Base-by-base conservation (phyloP, 2,888 invertebrate species). In the Tanypteryx hageni region DNA sequence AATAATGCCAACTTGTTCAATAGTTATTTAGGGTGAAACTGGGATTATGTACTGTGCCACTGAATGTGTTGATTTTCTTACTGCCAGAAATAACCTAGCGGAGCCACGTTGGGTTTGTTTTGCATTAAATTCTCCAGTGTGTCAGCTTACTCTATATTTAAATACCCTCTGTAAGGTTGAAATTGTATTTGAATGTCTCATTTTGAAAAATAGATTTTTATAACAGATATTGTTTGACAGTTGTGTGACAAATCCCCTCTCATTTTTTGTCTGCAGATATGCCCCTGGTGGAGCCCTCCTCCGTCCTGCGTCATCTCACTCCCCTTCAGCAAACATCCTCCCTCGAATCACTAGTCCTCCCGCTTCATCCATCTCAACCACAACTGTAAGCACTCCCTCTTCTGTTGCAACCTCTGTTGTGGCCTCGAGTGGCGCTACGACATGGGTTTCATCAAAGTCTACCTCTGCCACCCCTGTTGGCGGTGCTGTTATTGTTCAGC, bases 391-490 rank as follows among this genome's bases (percentile, higher is more conserved):
- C 44, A 44, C 89, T n/a, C 68, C 89, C 18, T 61, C 89, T 64
- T 64, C 89, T 64, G 44, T 61, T n/a, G 31, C 61, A 16, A 89
- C 89, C n/a, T 44, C 89, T 2, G 89, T 89, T n/a, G 89, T 89
- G 31, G 92, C 92, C 10, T 92, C 92, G 3, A 92, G 92, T 58
- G 92, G 92, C 22, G 92, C 92, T 76, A 59, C 92, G 16, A 92
- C 92, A 44, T 92, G 86, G 31, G 92, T 92, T 11, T 84, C 93
- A 11, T 92, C 93, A 56, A 93, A 93, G 92, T 84, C 92, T 16
- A 58, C 92, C 27, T 61, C 92, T 27, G 64, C 85, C 58, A 76
- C 92, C 16, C 92, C 92, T 14, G 68, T 92, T 44, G 89, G 89
- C 11, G 64, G 64, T 18, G 83, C 83, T 57, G 89, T 89, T 16